Evolutionary conservation across 2,113 vertebrate species (phyloP), one percentile per base, ranked within the genome.

Genomic region (Leptocoma aspasia): DNA sequence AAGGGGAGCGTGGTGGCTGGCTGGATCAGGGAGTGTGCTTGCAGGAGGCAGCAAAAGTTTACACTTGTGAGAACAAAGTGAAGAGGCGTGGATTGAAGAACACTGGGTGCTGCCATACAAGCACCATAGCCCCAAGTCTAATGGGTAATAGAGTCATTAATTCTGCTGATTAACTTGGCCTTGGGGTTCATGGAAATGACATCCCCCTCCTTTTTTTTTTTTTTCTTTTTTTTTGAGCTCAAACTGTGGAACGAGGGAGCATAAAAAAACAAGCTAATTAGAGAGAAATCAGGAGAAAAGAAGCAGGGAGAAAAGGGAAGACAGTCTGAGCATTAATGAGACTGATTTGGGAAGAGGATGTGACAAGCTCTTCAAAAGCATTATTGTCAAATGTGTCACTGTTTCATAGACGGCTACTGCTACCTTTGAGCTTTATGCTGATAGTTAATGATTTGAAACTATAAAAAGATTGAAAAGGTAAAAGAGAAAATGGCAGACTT

Each of bases 121-220:
- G 84, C 16, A 26, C 80, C 56, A 91, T 94, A 61, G 84, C 97
- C 96, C 90, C 90, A 88, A 93, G 97, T 95, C 96, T 97, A 97
- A 97, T 97, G 98, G 97, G 91, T 98, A 97, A 98, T 98, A 97
- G 98, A 98, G 96, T 98, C 96, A 98, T 98, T 98, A 98, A 98
- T 98, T 98, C 97, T 98, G 95, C 98, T 98, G 98, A 98, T 98
- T 98, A 98, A 97, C 97, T 98, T 98, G 97, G 97, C 98, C 98
- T 97, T 97, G 97, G 98, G 98, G 97, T 98, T 98, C 97, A 86
- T 96, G 95, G 91, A 98, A 98, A 98, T 97, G 96, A 96, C 96
- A 97, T 98, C 94, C 71, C 94, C 96, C 92, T 97, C 90, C 53
- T 94, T 96, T 93, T 12, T 73, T 71, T 94, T 89, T 86, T 66